Evolutionary conservation across 1,140 invertebrate species (phyloP).

Genomic region (Saxidomus purpurata): DNA sequence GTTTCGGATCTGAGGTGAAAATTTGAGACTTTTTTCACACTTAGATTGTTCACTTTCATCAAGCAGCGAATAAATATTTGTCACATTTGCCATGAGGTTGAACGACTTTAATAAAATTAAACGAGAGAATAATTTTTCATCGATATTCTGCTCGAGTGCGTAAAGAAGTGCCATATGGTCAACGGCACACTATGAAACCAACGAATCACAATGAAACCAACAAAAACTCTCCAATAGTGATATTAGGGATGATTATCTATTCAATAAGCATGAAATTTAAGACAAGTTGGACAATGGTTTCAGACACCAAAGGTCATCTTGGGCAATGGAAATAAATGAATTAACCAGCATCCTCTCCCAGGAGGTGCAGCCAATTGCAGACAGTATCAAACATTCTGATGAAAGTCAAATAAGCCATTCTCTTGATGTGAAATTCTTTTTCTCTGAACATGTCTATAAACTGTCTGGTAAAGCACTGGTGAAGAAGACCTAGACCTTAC

Average conservation of each 20-base stretch:
- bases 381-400: background rate
- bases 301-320: slow-evolving; percentile 8
- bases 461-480: background rate
- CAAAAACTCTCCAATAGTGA: background rate
- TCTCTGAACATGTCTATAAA: background rate
- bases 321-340: background rate
- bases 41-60: background rate
- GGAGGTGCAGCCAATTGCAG: slow-evolving; percentile 3
- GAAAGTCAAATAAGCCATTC: background rate
- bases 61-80: background rate
- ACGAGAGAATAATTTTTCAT: background rate
- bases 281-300: background rate
- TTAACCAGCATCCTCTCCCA: background rate
- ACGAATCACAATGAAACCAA: background rate
- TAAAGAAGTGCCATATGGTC: slow-evolving; percentile 2
- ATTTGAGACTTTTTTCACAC: background rate
- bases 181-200: background rate
- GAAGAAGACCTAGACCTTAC: no score
- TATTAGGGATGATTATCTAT: background rate
- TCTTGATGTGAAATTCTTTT: background rate
- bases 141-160: background rate
- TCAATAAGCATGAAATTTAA: slow-evolving; percentile 35
- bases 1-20: background rate
- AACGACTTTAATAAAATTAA: slow-evolving; percentile 3
- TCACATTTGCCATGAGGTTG: background rate